A percentile compares a stretch with the other conserved stretches of the same genome.
These are phyloP conservation scores for Prosapia bicincta DNA, from an alignment of 2,888 invertebrate genomes.

Conservation along the genomic window DNA sequence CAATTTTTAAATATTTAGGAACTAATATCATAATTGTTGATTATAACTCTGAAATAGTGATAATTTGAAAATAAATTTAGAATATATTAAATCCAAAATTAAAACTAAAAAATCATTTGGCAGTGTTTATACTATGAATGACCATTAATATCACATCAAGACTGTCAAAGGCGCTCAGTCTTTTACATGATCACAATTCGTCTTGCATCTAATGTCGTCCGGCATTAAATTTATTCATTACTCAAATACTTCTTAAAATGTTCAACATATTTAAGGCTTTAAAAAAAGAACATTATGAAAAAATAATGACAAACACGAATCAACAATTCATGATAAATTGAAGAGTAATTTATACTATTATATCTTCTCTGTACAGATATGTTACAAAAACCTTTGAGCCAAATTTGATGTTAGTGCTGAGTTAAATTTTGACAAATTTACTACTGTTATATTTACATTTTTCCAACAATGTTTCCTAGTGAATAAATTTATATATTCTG, in stretches of 20 bases:
- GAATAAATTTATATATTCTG: background rate
- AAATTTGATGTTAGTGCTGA: background rate
- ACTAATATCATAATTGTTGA: too few species aligned
- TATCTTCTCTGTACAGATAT: background rate
- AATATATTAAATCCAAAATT: background rate
- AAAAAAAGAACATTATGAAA: background rate
- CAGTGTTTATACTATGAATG: background rate
- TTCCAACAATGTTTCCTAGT: too few species aligned
- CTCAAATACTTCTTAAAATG: background rate
- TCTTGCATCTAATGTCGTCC: background rate
- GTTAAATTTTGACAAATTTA: background rate
- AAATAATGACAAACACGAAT: background rate
- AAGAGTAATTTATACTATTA: background rate
- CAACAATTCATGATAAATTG: background rate
- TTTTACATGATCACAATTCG: background rate
- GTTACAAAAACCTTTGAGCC: background rate
- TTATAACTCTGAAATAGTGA: too few species aligned
- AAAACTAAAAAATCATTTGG: background rate
- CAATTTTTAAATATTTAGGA: background rate
- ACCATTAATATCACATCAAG: background rate
- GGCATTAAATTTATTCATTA: background rate
- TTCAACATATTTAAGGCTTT: background rate
- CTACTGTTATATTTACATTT: too few species aligned
- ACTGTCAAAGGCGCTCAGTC: background rate
- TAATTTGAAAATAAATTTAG: too few species aligned